Base-by-base conservation (phyloP, 2,113 vertebrate species). In the Spermophilus dauricus region DNA sequence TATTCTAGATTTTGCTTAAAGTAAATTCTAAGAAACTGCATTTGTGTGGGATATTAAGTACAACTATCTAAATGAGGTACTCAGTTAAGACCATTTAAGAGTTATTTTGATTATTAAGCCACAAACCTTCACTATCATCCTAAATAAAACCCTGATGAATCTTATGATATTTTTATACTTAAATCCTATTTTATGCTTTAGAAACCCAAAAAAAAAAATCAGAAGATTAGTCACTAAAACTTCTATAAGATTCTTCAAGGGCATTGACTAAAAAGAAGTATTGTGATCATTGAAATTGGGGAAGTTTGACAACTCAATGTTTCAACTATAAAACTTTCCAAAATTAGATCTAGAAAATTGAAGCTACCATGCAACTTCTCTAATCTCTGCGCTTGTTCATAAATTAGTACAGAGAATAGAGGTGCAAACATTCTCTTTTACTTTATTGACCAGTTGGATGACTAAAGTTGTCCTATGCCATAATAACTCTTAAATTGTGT, bases 101-200 rank as follows among this genome's bases (percentile, higher is more conserved):
- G 37, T 86, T 95, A 61, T 87, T 98, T 91, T 96, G 67, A 95
- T 84, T 94, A 91, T 77, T 87, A 93, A 97, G 65, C 4, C n/a
- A 51, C 11, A 48, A 53, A 86, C 42, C 51, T 89, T 87, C 39
- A 90, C 81, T 69, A 86, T 75, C 4, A 69, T 5, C 37, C 53
- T 84, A 84, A 91, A 94, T 89, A 83, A 96, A 88, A 16, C 18
- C 48, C 42, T 86, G 34, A 42, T 70, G 61, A 80, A 18, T 78
- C 72, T 80, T 75, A 56, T 20, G 75, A 77, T 83, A 58, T 89
- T 86, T 61, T 91, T 45, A 37, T 53, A 53, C 87, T 94, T 92
- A 90, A 86, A 61, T 98, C 56, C 39, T 86, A 91, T 98, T 96
- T 97, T 26, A 1, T 97, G 34, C 90, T 97, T 97, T 95, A 95